Evolutionary conservation across 2,888 invertebrate species (phyloP).

Genomic region (Dolichomitus sp.): DNA sequence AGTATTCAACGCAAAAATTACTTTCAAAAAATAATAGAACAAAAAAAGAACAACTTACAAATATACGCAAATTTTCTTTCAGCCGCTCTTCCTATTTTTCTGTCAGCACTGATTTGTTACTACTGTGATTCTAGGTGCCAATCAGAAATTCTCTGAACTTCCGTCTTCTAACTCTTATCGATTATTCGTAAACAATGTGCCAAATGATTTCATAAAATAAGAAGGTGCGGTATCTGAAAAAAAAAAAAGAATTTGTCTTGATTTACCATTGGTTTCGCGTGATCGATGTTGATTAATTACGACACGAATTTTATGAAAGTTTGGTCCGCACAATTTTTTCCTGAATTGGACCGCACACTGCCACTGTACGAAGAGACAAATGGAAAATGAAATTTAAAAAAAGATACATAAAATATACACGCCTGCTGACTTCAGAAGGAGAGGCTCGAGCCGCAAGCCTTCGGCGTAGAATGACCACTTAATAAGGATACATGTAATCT

Average conservation of each 20-base stretch:
- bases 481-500: slow-evolving; percentile 75
- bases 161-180: slow-evolving; percentile 49
- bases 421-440: slow-evolving; percentile 61
- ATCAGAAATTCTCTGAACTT: slow-evolving; percentile 58
- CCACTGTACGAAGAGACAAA: slow-evolving; percentile 68
- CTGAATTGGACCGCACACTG: slow-evolving; percentile 78
- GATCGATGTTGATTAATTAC: slow-evolving; percentile 17
- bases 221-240: slow-evolving; percentile 23
- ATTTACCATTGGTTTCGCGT: slow-evolving; percentile 22
- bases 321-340: slow-evolving; percentile 67
- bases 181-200: slow-evolving; percentile 57
- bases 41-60: neutral
- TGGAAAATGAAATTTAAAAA: slow-evolving; percentile 2
- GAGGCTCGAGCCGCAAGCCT: slow-evolving; percentile 78
- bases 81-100: slow-evolving; percentile 2
- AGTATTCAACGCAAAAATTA: slow-evolving; percentile 53
- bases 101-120: slow-evolving; percentile 21
- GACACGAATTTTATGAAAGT: slow-evolving; percentile 66
- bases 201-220: slow-evolving; percentile 52
- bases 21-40: neutral
- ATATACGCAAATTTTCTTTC: neutral
- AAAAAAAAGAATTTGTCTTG: slow-evolving; percentile 16
- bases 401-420: slow-evolving; percentile 16
- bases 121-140: slow-evolving; percentile 66
- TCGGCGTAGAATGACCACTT: slow-evolving; percentile 82